phyloP scores from a whole-genome alignment of 2,113 vertebrate species.

The Anarhynchus alexandrinus region DNA sequence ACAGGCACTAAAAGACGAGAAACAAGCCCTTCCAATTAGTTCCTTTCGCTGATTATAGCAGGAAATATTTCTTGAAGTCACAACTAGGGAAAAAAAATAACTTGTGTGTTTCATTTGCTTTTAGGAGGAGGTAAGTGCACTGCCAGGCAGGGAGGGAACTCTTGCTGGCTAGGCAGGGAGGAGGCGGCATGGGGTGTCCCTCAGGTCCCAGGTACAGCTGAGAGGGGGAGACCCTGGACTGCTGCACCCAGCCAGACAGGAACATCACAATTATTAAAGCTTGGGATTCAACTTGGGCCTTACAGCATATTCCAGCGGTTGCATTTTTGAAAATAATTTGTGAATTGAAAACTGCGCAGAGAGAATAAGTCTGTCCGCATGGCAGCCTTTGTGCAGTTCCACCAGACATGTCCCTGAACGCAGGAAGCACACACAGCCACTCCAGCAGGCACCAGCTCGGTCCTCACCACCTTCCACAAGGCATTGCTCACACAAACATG shows the following conservation, averaged over 20 bases:
- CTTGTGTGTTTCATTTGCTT: neutral
- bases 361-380: rapidly evolving
- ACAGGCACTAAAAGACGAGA: rapidly evolving
- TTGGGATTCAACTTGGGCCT: neutral
- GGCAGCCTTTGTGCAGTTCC: neutral
- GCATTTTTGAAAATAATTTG: neutral
- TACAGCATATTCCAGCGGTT: neutral
- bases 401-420: rapidly evolving
- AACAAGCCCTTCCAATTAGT: neutral
- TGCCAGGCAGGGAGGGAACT: neutral
- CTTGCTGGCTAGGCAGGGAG: neutral
- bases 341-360: neutral
- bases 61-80: neutral
- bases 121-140: no score
- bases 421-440: neutral
- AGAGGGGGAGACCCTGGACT: neutral
- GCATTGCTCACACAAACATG: rapidly evolving
- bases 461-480: neutral
- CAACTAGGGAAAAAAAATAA: neutral
- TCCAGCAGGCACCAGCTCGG: neutral
- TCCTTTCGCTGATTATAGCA: neutral
- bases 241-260: neutral
- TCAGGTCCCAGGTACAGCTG: neutral
- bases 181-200: neutral
- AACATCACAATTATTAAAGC: no score